These are phyloP conservation scores for Cremastinae sp. DNA, from an alignment of 2,888 invertebrate genomes.

Conservation along the genomic window DNA sequence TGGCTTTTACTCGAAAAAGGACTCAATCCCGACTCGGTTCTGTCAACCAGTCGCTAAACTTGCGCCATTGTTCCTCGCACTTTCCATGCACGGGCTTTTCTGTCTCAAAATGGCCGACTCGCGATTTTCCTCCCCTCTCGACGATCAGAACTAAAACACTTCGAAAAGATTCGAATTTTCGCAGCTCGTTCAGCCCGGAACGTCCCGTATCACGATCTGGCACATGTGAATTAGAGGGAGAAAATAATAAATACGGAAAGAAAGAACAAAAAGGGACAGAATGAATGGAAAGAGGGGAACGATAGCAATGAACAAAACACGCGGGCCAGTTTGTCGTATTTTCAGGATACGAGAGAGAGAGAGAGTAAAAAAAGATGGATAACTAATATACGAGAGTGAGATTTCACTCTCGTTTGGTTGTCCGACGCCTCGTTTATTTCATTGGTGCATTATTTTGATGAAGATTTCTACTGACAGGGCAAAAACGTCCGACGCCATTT, in stretches of 20 bases:
- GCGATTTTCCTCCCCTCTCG: too few relatives aligned
- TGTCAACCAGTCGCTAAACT: too few relatives aligned
- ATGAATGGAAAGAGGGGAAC: background rate
- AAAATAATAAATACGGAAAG: background rate
- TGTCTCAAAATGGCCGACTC: background rate
- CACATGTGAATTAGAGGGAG: background rate
- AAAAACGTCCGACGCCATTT: background rate
- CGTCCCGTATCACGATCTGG: background rate
- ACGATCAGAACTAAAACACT: too few relatives aligned
- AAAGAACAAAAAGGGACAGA: too few relatives aligned
- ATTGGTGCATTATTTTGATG: slow-evolving; percentile 46
- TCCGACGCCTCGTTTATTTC: slow-evolving; percentile 57
- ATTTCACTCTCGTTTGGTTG: slow-evolving; percentile 50
- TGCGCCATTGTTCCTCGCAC: too few relatives aligned
- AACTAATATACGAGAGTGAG: slow-evolving; percentile 22
- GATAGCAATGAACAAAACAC: slow-evolving; percentile 43
- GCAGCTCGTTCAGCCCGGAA: too few relatives aligned
- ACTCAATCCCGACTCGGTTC: background rate
- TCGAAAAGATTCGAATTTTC: too few relatives aligned
- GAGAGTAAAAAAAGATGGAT: slow-evolving; percentile 36
- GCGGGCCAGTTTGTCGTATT: slow-evolving; percentile 47
- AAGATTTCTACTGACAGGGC: slow-evolving; percentile 17
- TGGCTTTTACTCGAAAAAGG: background rate
- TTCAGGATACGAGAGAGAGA: slow-evolving; percentile 9
- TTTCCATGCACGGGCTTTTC: too few relatives aligned